These are phyloP conservation scores for Nerophis lumbriciformis DNA, from an alignment of 2,113 vertebrate genomes.

Conservation along the genomic window DNA sequence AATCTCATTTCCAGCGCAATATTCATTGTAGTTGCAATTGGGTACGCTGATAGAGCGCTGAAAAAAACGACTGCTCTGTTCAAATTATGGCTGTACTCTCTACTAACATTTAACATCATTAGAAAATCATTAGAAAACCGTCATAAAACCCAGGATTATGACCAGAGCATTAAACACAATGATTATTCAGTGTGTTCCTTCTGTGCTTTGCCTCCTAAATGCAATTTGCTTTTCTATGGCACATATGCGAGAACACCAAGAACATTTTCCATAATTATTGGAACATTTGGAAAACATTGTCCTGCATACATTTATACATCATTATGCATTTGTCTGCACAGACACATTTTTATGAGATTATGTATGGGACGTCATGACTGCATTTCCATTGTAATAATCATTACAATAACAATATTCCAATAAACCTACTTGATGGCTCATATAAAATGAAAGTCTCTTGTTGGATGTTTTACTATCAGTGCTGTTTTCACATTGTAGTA, in stretches of 20 bases:
- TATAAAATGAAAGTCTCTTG: not conserved
- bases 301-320: conserved; percentile 66
- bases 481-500: conserved; percentile 3
- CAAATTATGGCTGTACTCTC: conserved; percentile 77
- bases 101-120: conserved; percentile 84
- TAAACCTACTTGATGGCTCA: conserved; percentile 33
- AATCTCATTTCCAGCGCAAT: conserved; percentile 74
- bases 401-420: conserved; percentile 52
- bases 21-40: conserved; percentile 76
- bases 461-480: conserved; percentile 1
- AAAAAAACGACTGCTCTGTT: conserved; percentile 69
- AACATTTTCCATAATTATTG: conserved; percentile 77
- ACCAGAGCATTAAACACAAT: conserved; percentile 82
- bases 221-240: conserved; percentile 67
- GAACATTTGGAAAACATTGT: conserved; percentile 73
- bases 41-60: conserved; percentile 60
- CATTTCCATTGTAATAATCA: conserved; percentile 55
- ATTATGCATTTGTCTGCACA: conserved; percentile 65
- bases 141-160: conserved; percentile 81
- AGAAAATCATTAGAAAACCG: conserved; percentile 84
- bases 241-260: conserved; percentile 56
- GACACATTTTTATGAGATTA: conserved; percentile 64
- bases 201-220: conserved; percentile 71
- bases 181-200: conserved; percentile 77
- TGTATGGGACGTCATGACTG: conserved; percentile 61